phyloP scores from a whole-genome alignment of 2,113 vertebrate species.

The Gila orcuttii region DNA sequence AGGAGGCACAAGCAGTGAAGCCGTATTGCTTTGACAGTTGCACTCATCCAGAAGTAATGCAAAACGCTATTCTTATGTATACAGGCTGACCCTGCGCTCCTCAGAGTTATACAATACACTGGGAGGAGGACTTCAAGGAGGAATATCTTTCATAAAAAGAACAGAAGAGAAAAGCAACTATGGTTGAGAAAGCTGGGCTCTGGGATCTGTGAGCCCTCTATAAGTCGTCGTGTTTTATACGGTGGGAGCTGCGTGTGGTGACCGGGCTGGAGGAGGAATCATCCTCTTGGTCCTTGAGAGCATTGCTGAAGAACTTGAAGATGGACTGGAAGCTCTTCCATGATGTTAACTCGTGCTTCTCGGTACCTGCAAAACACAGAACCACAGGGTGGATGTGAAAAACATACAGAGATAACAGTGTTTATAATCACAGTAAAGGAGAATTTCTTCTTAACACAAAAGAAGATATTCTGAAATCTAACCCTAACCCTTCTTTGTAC shows the following conservation, averaged over 20 bases:
- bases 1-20: conserved; percentile 87
- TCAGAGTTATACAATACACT: conserved; percentile 82
- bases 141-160: conserved; percentile 39
- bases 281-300: conserved; percentile 80
- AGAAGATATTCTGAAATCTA: not conserved
- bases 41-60: conserved; percentile 97
- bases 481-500: not conserved
- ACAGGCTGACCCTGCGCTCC: conserved; percentile 83
- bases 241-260: conserved; percentile 86
- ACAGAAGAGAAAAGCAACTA: conserved; percentile 4
- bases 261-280: conserved; percentile 73
- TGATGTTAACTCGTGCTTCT: conserved; percentile 94
- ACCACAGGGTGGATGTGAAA: not conserved
- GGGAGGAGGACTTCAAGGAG: conserved; percentile 32
- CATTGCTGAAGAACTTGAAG: conserved; percentile 88
- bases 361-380: conserved; percentile 82
- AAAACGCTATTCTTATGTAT: conserved; percentile 91
- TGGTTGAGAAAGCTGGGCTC: not conserved
- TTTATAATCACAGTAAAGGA: too few relatives aligned
- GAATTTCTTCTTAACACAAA: not conserved
- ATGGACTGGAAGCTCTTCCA: conserved; percentile 94
- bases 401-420: too few relatives aligned
- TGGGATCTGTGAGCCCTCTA: conserved; percentile 70
- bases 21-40: conserved; percentile 98
- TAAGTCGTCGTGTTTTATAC: conserved; percentile 89